Evolutionary conservation across 2,113 vertebrate species (phyloP), one percentile per base, ranked within the genome.

Genomic region (Nibea coibor): DNA sequence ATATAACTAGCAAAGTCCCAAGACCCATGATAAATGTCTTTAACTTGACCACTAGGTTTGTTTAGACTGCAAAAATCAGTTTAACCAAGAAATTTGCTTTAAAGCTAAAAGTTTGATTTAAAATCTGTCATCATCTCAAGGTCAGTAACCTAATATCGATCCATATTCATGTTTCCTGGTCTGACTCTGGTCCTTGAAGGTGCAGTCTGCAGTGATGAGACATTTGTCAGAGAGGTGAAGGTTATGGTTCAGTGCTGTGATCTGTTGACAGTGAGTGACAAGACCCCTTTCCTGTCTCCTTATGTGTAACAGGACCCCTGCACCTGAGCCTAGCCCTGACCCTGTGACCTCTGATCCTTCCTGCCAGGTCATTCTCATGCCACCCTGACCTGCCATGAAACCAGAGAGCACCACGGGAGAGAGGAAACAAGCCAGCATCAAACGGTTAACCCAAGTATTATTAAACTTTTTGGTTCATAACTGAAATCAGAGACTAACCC

Each of bases 361-460:
- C 94, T 93, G 93, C 94, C 94, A 91, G 90, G 94, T 95, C 92
- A 94, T 92, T 94, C 89, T 91, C 94, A 94, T 81, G 64, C 88
- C 93, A 91, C 95, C 95, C 93, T 96, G 94, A 96, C 94, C 94
- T 92, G 56, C 84, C 70, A 75, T 84, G 95, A 94, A 95, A 95
- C 90, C 87, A 81, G 93, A 95, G 94, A 94, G 87, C 81, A 68
- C 80, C 69, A 63, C 50, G 72, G 78, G 83, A 84, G 75, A 87
- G 75, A 83, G 76, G 86, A 89, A 83, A 89, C 54, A 62, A 42
- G 11, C 50, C 80, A 28, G 50, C 72, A 89, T 91, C 85, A 80
- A 90, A 89, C 22, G 2, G 14, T 73, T 24, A 59, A 76, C 51
- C 5, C 19, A 81, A 54, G 71, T 74, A 63, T 66, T 43, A 54